Conservation (phyloP, 2,888 invertebrate genomes). For the Cheilosia vulpina region DNA sequence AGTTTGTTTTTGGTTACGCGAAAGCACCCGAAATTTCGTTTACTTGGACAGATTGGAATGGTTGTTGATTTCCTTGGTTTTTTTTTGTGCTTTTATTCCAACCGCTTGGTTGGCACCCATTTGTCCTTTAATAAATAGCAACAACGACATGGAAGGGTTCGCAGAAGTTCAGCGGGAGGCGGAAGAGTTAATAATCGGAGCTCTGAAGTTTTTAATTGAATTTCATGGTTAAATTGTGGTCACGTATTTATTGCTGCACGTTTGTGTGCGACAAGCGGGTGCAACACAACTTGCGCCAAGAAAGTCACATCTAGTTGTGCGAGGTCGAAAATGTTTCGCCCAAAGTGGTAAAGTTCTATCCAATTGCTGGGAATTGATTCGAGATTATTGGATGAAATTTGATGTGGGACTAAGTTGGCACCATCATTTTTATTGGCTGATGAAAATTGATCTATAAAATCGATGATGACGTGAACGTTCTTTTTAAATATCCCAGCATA, state of each 20-base stretch:
- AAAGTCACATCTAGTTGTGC: slow-evolving; percentile 12
- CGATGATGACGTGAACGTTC: neutral
- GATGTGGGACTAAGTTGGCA: slow-evolving; percentile 30
- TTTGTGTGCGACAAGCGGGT: slow-evolving; percentile 56
- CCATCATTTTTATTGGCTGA: slow-evolving; percentile 39
- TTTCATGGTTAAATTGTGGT: slow-evolving; percentile 67
- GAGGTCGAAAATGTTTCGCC: slow-evolving; percentile 31
- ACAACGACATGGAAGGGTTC: slow-evolving; percentile 8
- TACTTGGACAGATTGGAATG: slow-evolving; percentile 22
- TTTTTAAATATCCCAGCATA: too few relatives aligned
- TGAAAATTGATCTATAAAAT: slow-evolving; percentile 18
- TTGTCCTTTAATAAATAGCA: slow-evolving; percentile 52
- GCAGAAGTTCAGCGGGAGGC: neutral
- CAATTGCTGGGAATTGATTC: slow-evolving; percentile 50
- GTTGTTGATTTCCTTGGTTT: slow-evolving; percentile 4
- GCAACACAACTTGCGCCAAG: slow-evolving; percentile 55
- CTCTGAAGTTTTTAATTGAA: slow-evolving; percentile 73
- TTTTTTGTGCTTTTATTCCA: neutral
- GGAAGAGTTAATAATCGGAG: slow-evolving; percentile 62
- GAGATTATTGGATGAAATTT: slow-evolving; percentile 54
- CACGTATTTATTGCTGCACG: slow-evolving; percentile 59
- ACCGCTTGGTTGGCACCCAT: slow-evolving; percentile 7
- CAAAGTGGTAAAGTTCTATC: slow-evolving; percentile 52
- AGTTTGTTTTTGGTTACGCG: slow-evolving; percentile 37
- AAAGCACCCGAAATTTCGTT: slow-evolving; percentile 24